phyloP scores from a whole-genome alignment of 2,888 invertebrate genomes.

The Empis livida region DNA sequence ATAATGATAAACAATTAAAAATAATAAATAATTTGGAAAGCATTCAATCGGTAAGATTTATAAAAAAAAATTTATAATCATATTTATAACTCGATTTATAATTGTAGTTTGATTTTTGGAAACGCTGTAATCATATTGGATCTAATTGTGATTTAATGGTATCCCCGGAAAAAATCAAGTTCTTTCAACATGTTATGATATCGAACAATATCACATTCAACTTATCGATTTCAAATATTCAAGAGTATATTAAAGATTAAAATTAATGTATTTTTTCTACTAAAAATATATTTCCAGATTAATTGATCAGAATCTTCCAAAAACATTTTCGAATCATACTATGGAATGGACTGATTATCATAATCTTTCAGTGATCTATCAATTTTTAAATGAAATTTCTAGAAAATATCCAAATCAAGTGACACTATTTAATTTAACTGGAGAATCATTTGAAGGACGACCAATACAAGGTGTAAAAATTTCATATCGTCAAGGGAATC shows the following conservation, averaged over 20 bases:
- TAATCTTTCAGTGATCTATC: conserved; percentile 43
- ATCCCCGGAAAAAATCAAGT: conserved; percentile 37
- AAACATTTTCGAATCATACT: conserved; percentile 11
- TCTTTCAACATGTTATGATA: conserved; percentile 37
- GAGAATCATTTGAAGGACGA: conserved; percentile 46
- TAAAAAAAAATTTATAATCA: not conserved
- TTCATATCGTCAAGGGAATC: conserved; percentile 33
- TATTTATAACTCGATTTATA: no score
- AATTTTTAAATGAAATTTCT: conserved; percentile 42
- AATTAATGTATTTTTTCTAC: conserved; percentile 2
- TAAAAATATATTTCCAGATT: conserved; percentile 26
- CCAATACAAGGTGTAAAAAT: conserved; percentile 44
- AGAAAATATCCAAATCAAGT: conserved; percentile 37
- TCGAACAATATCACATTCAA: conserved; percentile 31
- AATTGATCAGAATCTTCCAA: conserved; percentile 37
- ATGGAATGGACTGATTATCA: conserved; percentile 48
- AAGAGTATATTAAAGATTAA: conserved; percentile 40
- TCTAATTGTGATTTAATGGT: conserved; percentile 45
- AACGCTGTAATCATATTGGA: conserved; percentile 10
- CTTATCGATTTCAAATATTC: conserved; percentile 45
- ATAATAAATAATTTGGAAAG: conserved; percentile 19
- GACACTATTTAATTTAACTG: conserved; percentile 38
- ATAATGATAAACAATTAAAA: conserved; percentile 38
- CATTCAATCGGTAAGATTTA: not conserved
- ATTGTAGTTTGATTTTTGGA: not conserved